These are phyloP conservation scores for Thinocorus orbignyianus DNA, from an alignment of 2,113 vertebrate species.

Conservation along the genomic window DNA sequence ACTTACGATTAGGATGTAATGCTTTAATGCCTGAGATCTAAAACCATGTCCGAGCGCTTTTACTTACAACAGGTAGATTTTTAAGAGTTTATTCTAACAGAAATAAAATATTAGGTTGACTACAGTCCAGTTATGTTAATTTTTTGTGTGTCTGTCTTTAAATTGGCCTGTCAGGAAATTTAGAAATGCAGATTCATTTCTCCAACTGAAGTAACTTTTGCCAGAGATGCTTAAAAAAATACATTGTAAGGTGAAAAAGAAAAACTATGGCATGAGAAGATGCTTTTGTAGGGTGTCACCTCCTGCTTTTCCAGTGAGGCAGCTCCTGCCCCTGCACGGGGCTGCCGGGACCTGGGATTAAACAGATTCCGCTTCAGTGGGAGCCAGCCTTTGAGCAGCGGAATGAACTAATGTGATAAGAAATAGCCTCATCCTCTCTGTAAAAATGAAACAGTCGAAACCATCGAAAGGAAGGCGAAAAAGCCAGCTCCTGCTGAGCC, in stretches of 20 bases:
- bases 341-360: background rate
- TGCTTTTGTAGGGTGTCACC: background rate
- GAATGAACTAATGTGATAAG: fast-evolving
- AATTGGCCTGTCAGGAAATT: background rate
- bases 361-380: background rate
- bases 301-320: fast-evolving
- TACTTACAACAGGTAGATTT: background rate
- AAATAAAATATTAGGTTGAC: background rate
- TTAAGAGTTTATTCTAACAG: background rate
- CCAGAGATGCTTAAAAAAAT: background rate
- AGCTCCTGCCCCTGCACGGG: fast-evolving
- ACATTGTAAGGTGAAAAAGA: too few relatives aligned
- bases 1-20: background rate
- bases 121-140: background rate
- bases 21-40: background rate
- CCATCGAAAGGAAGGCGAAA: background rate
- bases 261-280: fast-evolving
- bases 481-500: fast-evolving
- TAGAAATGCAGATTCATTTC: background rate
- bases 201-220: background rate
- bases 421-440: background rate
- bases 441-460: background rate
- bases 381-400: background rate
- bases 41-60: background rate
- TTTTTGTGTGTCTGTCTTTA: background rate